Evolutionary conservation across 2,113 vertebrate genomes (phyloP), one percentile per base, ranked within the genome.

Genomic region (Jacana jacana): DNA sequence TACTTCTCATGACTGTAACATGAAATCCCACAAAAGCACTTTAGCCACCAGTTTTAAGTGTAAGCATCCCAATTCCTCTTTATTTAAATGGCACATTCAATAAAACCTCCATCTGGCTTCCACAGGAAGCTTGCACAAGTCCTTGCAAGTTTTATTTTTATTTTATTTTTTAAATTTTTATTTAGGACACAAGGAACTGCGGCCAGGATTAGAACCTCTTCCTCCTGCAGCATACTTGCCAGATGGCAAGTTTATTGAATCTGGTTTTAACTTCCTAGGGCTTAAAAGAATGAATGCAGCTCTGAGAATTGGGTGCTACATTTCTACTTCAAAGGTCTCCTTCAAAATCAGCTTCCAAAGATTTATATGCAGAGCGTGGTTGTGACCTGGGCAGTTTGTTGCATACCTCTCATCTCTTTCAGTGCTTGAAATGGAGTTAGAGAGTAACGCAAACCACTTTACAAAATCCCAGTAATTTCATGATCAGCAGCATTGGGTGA

Each of bases 71-170:
- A 57, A 57, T 60, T 94, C 70, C 73, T 92, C 49, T 81, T 93
- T 86, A 90, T 94, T 86, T 92, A 92, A 95, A 78, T 89, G 84
- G 81, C 65, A 91, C 49, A 91, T 94, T 91, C 65, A 92, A 95
- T 96, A 95, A 94, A 95, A 89, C 49, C 70, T 97, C 84, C 94
- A 95, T 96, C 94, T 96, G 94, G 85, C 91, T 95, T 97, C 89
- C 66, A 95, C 88, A 93, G 95, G 89, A 89, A 94, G 58, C 78
- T 92, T 88, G 40, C 71, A 77, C 70, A 70, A 89, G 87, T 88
- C 89, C 42, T 73, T 89, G 54, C 60, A 94, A 93, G 46, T 9
- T 48, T 70, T 54, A 16, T 54, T 49, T 12, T 22, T 52, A 13
- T 52, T 54, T 54, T 54, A 17, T 54, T 30, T 17, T 54, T 54